Base-by-base conservation (phyloP, 2,113 vertebrate genomes). In the Mugil cephalus region DNA sequence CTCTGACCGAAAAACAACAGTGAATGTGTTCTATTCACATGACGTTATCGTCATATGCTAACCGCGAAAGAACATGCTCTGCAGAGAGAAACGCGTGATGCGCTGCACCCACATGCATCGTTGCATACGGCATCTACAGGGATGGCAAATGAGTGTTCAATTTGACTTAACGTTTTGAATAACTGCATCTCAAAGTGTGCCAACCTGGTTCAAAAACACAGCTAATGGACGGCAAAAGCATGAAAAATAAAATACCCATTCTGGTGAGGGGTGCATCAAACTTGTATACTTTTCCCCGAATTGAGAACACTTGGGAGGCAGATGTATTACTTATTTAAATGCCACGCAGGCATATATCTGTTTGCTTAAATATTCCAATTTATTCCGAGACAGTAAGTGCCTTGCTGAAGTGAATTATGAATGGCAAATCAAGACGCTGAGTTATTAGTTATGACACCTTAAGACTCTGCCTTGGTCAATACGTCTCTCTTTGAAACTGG, bases 331-430 rank as follows among this genome's bases (percentile, higher is more conserved):
- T 94, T 93, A 94, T 94, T 93, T 87, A 94, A 90, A 88, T 63
- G 74, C 85, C 91, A 91, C 84, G 80, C n/a, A 87, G 84, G 85
- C 89, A 89, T 92, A 90, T 91, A 89, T 92, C 81, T 88, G 91
- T 93, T 92, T 87, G 85, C 84, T 93, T 92, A 92, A 93, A 93
- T 93, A 94, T 94, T 92, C 89, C 85, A 92, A 89, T 93, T 92
- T 89, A 93, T 92, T 93, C 83, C 70, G 75, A 89, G 89, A 89
- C 88, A 88, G 90, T 93, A 89, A 94, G 91, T 93, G 90, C 90
- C 87, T 89, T 87, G 80, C 83, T 93, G 86, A 83, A 85, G 85
- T 93, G 87, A 94, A 93, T 93, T 92, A 92, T 93, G 69, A 79
- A 92, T 91, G 90, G 77, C 79, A 91, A 92, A 93, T 92, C 87